A percentile compares a stretch with the other conserved stretches of the same genome.
Conservation (phyloP, 2,888 invertebrate species). For the Thymelicus lineola region DNA sequence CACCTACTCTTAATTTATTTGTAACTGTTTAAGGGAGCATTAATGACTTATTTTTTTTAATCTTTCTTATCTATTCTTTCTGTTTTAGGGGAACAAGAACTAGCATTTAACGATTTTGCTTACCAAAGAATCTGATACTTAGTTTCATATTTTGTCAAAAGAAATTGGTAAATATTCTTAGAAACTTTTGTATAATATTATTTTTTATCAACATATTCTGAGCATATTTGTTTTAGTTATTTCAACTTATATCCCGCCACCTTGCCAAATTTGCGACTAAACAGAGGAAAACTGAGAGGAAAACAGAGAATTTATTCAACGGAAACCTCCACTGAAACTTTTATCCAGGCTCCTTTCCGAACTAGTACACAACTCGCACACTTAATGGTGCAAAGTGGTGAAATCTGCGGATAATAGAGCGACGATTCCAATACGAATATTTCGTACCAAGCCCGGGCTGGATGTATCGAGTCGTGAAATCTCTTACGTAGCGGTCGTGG, state of each 20-base stretch:
- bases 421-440: constrained; percentile 47
- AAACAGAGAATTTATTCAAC: constrained; percentile 17
- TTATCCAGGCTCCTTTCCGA: constrained; percentile 35
- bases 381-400: constrained; percentile 36
- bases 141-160: no score
- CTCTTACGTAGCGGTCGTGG: constrained; percentile 50
- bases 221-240: not conserved
- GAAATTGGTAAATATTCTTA: no score
- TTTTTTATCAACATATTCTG: not conserved
- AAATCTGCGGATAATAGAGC: constrained; percentile 48
- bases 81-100: no score
- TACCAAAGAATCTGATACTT: no score
- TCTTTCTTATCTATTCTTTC: no score
- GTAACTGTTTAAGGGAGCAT: not conserved
- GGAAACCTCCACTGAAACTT: constrained; percentile 15
- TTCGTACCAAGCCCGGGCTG: constrained; percentile 38
- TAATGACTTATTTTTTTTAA: no score
- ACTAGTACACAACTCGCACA: constrained; percentile 33
- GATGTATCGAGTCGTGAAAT: constrained; percentile 61
- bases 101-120: no score
- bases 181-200: not conserved
- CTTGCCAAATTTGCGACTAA: constrained; percentile 30
- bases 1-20: not conserved
- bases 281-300: not conserved
- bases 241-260: not conserved